Evolutionary conservation across 2,888 invertebrate genomes (phyloP).

Genomic region (Cyrtodaria siliqua): DNA sequence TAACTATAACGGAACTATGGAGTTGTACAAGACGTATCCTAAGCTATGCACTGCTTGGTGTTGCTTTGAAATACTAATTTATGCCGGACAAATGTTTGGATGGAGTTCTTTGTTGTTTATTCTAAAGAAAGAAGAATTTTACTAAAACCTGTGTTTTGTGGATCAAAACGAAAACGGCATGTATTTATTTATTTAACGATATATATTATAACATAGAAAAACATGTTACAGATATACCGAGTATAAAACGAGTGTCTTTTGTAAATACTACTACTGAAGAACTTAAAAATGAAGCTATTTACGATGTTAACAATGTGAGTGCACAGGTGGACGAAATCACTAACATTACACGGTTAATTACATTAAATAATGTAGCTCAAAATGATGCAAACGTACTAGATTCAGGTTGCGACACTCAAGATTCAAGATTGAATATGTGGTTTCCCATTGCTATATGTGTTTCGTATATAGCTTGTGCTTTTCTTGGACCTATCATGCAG

Average conservation of each 20-base stretch:
- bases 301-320: too few species aligned
- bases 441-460: constrained; percentile 66
- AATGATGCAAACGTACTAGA: neutral
- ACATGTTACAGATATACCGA: too few species aligned
- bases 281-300: too few species aligned
- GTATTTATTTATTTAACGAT: too few species aligned
- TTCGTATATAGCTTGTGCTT: constrained; percentile 56
- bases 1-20: constrained; percentile 22
- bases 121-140: constrained; percentile 73
- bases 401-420: constrained; percentile 53
- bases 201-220: too few species aligned
- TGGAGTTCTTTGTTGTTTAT: constrained; percentile 77
- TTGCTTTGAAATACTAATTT: constrained; percentile 70
- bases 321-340: too few species aligned
- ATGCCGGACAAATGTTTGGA: constrained; percentile 78
- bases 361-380: too few species aligned
- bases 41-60: constrained; percentile 69
- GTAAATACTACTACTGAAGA: too few species aligned
- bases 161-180: too few species aligned
- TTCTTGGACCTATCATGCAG: constrained; percentile 58
- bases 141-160: constrained; percentile 62
- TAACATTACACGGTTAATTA: too few species aligned
- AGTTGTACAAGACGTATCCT: constrained; percentile 50
- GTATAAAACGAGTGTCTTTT: too few species aligned
- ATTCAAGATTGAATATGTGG: constrained; percentile 62